These are phyloP conservation scores for Calliopsis andreniformis DNA, from an alignment of 1,140 invertebrate genomes.

Conservation along the genomic window DNA sequence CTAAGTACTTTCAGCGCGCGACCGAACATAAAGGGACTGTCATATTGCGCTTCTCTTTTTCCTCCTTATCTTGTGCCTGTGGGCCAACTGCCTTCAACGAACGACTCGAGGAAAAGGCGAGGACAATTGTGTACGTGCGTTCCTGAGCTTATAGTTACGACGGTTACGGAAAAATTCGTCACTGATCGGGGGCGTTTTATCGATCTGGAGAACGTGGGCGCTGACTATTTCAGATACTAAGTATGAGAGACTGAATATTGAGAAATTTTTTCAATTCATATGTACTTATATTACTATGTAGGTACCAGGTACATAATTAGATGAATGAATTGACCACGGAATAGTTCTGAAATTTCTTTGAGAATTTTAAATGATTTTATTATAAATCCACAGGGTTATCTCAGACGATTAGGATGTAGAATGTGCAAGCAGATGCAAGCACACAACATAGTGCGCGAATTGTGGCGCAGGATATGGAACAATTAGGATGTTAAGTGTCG, in stretches of 20 bases:
- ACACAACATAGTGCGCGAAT: slow-evolving; percentile 2
- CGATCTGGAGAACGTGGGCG: background rate
- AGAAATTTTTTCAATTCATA: too few relatives aligned
- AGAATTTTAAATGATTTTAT: background rate
- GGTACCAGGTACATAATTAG: too few relatives aligned
- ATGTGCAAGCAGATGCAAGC: background rate
- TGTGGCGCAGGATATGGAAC: slow-evolving; percentile 26
- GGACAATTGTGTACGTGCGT: background rate
- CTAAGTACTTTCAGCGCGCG: slow-evolving; percentile 38
- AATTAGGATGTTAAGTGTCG: slow-evolving; percentile 58
- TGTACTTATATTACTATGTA: too few relatives aligned
- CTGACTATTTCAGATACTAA: background rate
- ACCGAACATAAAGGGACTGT: slow-evolving; percentile 41
- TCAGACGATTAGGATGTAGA: background rate
- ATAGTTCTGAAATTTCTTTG: too few relatives aligned
- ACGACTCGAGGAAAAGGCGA: background rate
- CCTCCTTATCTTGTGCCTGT: slow-evolving; percentile 3
- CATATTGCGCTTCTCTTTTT: slow-evolving; percentile 48
- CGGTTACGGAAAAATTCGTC: background rate
- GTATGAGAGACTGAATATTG: background rate
- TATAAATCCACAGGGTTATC: background rate
- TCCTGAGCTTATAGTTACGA: background rate
- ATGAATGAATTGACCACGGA: too few relatives aligned
- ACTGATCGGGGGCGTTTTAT: background rate
- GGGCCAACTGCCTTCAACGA: background rate